Conservation (phyloP, 2,888 invertebrate genomes). For the Hypomecis atomaria region DNA sequence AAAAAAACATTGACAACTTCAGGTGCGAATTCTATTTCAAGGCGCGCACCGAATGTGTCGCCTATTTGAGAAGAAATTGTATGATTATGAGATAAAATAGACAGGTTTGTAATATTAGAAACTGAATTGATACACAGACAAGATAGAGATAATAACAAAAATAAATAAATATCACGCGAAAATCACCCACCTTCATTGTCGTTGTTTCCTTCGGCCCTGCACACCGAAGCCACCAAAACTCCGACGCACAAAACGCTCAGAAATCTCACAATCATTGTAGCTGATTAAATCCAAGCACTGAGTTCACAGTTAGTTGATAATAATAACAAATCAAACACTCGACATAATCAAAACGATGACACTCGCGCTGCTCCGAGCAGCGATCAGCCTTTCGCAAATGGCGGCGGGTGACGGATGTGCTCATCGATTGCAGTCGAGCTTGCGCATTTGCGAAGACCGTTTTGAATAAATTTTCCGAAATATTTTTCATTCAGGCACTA, state of each 20-base stretch:
- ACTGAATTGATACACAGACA: slow-evolving; percentile 6
- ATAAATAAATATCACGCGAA: slow-evolving; percentile 62
- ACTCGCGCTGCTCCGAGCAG: slow-evolving; percentile 74
- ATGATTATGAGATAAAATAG: slow-evolving; percentile 7
- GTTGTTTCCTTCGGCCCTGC: slow-evolving; percentile 77
- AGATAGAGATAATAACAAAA: slow-evolving; percentile 44
- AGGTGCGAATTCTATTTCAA: slow-evolving; percentile 7
- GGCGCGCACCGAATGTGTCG: background rate
- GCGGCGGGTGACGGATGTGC: slow-evolving; percentile 83
- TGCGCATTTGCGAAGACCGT: slow-evolving; percentile 64
- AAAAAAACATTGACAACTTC: slow-evolving; percentile 26
- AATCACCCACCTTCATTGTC: slow-evolving; percentile 79
- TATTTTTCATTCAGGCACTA: background rate
- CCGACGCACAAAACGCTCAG: slow-evolving; percentile 80
- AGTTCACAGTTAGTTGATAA: slow-evolving; percentile 76
- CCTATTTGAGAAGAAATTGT: background rate
- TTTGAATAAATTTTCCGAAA: slow-evolving; percentile 26
- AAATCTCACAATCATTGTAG: slow-evolving; percentile 84
- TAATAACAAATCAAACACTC: slow-evolving; percentile 78
- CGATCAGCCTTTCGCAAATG: slow-evolving; percentile 83
- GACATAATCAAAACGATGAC: slow-evolving; percentile 78
- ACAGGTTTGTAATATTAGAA: slow-evolving; percentile 4
- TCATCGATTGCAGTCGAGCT: slow-evolving; percentile 80
- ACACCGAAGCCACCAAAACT: slow-evolving; percentile 79
- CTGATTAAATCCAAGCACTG: slow-evolving; percentile 69